A percentile compares a stretch with the other conserved stretches of the same genome.
phyloP scores from a whole-genome alignment of 2,113 vertebrate genomes.

The Orientallactaga bullata region DNA sequence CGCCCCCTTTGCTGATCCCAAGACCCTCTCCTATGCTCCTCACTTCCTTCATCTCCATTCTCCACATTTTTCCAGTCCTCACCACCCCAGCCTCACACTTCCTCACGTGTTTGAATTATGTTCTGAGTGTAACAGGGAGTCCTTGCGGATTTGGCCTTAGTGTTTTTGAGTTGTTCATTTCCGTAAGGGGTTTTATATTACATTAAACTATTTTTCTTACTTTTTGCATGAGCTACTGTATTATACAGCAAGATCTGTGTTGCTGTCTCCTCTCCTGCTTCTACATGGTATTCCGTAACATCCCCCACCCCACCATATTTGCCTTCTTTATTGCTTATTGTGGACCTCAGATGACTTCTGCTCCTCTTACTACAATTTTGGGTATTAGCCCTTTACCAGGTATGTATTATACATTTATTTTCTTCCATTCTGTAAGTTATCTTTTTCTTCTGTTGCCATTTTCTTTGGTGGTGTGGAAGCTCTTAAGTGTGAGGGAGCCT shows the following conservation, averaged over 20 bases:
- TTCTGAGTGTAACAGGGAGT: neutral
- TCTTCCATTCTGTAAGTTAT: neutral
- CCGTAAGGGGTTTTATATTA: neutral
- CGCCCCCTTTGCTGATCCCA: too few relatives aligned
- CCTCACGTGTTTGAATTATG: neutral
- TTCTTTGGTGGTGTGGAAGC: neutral
- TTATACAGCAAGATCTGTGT: neutral
- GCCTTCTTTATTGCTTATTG: neutral
- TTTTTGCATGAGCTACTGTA: neutral
- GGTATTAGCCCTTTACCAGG: neutral
- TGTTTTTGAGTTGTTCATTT: neutral
- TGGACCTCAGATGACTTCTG: neutral
- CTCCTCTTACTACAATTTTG: neutral
- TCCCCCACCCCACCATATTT: neutral
- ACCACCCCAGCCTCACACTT: neutral
- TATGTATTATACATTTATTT: neutral
- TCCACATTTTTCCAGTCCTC: neutral
- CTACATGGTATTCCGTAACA: neutral
- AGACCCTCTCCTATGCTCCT: too few relatives aligned
- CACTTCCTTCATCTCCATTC: neutral
- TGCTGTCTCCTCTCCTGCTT: neutral
- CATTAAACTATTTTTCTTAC: neutral
- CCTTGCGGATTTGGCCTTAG: too few relatives aligned
- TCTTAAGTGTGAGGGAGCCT: neutral
- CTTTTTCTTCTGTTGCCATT: neutral